Base-by-base conservation (phyloP, 2,113 vertebrate genomes). In the Chaenogobius annularis region DNA sequence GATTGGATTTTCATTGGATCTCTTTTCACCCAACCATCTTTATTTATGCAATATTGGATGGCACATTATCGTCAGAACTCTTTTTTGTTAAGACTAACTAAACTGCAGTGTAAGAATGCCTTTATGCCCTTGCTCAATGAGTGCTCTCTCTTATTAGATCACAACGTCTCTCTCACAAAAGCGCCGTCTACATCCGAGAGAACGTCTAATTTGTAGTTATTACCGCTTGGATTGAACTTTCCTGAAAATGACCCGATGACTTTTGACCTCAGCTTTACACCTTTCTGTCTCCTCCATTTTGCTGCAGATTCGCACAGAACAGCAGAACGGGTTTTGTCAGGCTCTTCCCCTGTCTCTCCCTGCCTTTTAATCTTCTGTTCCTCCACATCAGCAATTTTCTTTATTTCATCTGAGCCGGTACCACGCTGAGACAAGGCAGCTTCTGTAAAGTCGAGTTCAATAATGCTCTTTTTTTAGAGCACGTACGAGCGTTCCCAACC, bases 341-440 rank as follows among this genome's bases (percentile, higher is more conserved):
- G 15, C 23, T 68, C 58, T 17, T 0, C 66, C 19, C 20, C 20
- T 44, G 23, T 47, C 67, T 40, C 37, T 48, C 7, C n/a, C 35
- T 48, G 46, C 44, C 20, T 46, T 70, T 72, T 66, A 69, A 69
- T 72, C 48, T 61, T 17, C n/a, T 54, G 35, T 43, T 46, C 54
- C 63, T 64, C 50, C 59, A 56, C 58, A 68, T 78, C 71, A 76
- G 66, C 54, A 1, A 31, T 83, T 80, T 79, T 19, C 50, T 67
- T 72, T 72, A 67, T 66, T 78, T 73, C 74, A 68, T 40, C 43
- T 54, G 55, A 17, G n/a, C 52, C 10, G 22, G 40, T 70, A 69
- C 78, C 72, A 79, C 80, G 59, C 79, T 58, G 74, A 83, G 83
- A 70, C 68, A 67, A 61, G 70, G 74, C 70, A 79, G 58, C 61